These are phyloP conservation scores for Musca domestica DNA, from an alignment of 1,140 invertebrate species.

Conservation along the genomic window DNA sequence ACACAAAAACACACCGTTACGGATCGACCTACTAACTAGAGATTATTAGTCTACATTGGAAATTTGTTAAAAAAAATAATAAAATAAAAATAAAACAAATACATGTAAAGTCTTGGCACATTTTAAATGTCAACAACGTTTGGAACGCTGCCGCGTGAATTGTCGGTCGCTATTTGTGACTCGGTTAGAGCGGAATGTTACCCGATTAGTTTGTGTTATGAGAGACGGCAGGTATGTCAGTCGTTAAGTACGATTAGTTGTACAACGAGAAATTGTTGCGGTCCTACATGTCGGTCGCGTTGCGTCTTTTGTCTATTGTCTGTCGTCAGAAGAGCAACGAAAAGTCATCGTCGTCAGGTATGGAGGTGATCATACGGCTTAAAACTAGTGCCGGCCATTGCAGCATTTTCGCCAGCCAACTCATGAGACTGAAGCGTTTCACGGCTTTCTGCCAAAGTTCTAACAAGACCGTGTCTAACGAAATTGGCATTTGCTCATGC, in stretches of 20 bases:
- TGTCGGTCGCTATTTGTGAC: conserved; percentile 3
- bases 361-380: conserved; percentile 34
- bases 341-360: conserved; percentile 30
- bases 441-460: conserved; percentile 33
- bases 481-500: conserved; percentile 33
- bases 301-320: background rate
- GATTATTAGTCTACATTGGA: conserved; percentile 4
- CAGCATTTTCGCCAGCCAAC: conserved; percentile 35
- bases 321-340: conserved; percentile 25
- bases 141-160: background rate
- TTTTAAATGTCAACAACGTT: conserved; percentile 15
- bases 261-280: background rate
- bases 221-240: too few relatives aligned
- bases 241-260: too few relatives aligned
- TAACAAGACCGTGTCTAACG: conserved; percentile 29
- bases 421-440: conserved; percentile 29
- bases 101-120: conserved; percentile 21
- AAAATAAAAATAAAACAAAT: too few relatives aligned
- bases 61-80: conserved; percentile 2
- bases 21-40: background rate
- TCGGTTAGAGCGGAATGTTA: background rate
- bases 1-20: conserved; percentile 21
- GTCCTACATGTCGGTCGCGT: background rate
- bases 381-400: conserved; percentile 37
- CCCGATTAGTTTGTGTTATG: too few relatives aligned